Evolutionary conservation across 2,888 invertebrate species (phyloP).

Genomic region (Drosophila emarginata): DNA sequence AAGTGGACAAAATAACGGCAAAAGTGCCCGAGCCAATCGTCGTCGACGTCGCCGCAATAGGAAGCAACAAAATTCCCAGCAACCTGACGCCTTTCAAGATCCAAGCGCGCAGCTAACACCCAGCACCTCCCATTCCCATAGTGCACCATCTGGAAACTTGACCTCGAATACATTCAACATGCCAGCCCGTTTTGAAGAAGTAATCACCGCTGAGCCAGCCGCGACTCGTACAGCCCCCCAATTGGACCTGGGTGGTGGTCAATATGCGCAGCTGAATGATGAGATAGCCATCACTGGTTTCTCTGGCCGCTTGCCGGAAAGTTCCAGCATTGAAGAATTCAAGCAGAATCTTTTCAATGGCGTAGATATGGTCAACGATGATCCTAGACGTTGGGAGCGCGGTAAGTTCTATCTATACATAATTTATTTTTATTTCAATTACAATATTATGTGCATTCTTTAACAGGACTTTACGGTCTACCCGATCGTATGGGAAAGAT

Average conservation of each 20-base stretch:
- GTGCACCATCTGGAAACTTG: slow-evolving; percentile 35
- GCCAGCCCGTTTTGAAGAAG: slow-evolving; percentile 87
- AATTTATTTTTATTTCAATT: not conserved
- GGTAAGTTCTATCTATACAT: slow-evolving; percentile 81
- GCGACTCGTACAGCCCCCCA: slow-evolving; percentile 72
- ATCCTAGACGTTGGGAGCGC: slow-evolving; percentile 93
- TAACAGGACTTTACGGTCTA: slow-evolving; percentile 88
- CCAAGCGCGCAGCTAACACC: slow-evolving; percentile 61
- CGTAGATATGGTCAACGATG: slow-evolving; percentile 96
- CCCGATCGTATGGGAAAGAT: slow-evolving; percentile 92
- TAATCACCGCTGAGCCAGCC: slow-evolving; percentile 78
- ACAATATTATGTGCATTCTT: not conserved
- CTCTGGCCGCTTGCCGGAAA: slow-evolving; percentile 95
- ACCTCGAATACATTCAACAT: slow-evolving; percentile 82
- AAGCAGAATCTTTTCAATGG: slow-evolving; percentile 94
- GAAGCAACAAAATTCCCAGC: slow-evolving; percentile 68
- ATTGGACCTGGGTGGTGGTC: slow-evolving; percentile 77
- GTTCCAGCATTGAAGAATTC: slow-evolving; percentile 95
- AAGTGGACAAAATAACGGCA: slow-evolving; percentile 64
- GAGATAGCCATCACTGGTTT: slow-evolving; percentile 92
- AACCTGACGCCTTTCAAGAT: slow-evolving; percentile 63
- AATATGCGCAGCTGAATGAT: slow-evolving; percentile 82
- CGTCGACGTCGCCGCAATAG: slow-evolving; percentile 79
- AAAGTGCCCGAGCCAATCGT: slow-evolving; percentile 73
- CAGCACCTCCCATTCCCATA: slow-evolving; percentile 53